Evolutionary conservation across 2,797 vertebrate genomes (phyloP).

Genomic region (Poeciliopsis infans): DNA sequence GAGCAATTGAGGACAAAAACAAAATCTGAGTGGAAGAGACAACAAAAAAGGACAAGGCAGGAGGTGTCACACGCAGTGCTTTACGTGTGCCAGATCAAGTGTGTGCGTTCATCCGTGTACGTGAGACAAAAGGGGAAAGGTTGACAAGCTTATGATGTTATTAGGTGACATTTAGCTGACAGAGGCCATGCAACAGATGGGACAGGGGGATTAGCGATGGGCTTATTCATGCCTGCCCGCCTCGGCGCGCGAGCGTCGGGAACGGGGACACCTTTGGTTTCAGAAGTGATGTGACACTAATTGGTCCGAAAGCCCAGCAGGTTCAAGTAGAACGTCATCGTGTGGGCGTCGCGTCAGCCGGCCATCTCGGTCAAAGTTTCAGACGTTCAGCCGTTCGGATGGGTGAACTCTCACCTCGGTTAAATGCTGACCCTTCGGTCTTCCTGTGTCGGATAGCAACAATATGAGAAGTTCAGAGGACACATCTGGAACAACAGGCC

Average conservation of each 20-base stretch:
- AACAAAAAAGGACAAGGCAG: slow-evolving; percentile 52
- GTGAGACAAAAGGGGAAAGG: slow-evolving; percentile 60
- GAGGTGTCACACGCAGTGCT: slow-evolving; percentile 44
- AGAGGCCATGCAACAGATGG: slow-evolving; percentile 74
- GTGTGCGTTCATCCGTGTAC: slow-evolving; percentile 23
- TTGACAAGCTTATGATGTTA: slow-evolving; percentile 73
- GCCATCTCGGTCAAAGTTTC: slow-evolving; percentile 29
- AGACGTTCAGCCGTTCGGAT: neutral
- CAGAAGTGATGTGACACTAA: slow-evolving; percentile 71
- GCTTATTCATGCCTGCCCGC: slow-evolving; percentile 14
- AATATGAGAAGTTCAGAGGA: slow-evolving; percentile 27
- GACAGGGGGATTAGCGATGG: slow-evolving; percentile 19
- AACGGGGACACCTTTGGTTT: slow-evolving; percentile 70
- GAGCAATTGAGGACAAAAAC: slow-evolving; percentile 7
- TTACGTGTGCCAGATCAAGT: slow-evolving; percentile 39
- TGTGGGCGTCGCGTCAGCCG: slow-evolving; percentile 9
- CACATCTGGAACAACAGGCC: slow-evolving; percentile 22
- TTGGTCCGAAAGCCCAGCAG: slow-evolving; percentile 61
- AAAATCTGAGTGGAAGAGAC: slow-evolving; percentile 24
- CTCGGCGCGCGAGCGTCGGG: slow-evolving; percentile 20
- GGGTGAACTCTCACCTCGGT: slow-evolving; percentile 19
- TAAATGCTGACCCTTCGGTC: slow-evolving; percentile 8
- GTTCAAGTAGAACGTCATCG: slow-evolving; percentile 57
- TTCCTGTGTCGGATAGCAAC: slow-evolving; percentile 12
- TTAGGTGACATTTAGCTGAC: slow-evolving; percentile 74